These are phyloP conservation scores for Halcyon malimbica DNA, from an alignment of 2,113 vertebrate species.

Conservation along the genomic window DNA sequence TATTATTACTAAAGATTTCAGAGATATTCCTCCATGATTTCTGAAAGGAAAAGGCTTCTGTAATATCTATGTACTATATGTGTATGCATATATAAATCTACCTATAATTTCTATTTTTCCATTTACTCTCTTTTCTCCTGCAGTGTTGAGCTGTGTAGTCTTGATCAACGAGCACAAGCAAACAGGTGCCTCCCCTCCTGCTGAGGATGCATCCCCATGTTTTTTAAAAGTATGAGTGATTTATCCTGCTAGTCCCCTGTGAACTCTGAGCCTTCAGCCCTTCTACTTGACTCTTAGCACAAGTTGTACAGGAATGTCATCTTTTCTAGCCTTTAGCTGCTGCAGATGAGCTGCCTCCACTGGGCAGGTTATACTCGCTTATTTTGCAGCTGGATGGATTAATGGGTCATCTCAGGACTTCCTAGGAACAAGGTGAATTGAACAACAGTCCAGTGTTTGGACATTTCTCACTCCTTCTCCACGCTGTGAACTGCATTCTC, in stretches of 20 bases:
- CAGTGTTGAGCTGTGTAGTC: not conserved
- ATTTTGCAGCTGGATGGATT: not conserved
- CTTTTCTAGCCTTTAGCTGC: not conserved
- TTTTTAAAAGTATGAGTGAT: not conserved
- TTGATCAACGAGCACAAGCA: not conserved
- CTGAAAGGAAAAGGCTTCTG: not conserved
- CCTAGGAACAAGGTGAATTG: not conserved
- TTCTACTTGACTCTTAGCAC: fast-evolving
- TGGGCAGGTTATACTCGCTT: not conserved
- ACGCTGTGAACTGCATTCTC: not conserved
- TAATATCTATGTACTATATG: fast-evolving
- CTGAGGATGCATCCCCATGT: not conserved
- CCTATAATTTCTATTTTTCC: not conserved
- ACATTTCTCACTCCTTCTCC: not conserved
- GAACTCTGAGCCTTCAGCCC: not conserved
- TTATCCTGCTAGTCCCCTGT: not conserved
- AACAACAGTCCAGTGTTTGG: not conserved
- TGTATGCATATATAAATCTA: not conserved
- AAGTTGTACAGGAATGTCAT: not conserved
- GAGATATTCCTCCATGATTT: not conserved
- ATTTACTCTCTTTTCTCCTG: not conserved
- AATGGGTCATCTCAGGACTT: not conserved
- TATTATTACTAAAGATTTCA: not conserved
- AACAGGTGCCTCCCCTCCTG: not conserved
- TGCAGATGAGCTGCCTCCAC: not conserved